Evolutionary conservation across 2,888 invertebrate species (phyloP).

Genomic region (Parasteatoda lunata): DNA sequence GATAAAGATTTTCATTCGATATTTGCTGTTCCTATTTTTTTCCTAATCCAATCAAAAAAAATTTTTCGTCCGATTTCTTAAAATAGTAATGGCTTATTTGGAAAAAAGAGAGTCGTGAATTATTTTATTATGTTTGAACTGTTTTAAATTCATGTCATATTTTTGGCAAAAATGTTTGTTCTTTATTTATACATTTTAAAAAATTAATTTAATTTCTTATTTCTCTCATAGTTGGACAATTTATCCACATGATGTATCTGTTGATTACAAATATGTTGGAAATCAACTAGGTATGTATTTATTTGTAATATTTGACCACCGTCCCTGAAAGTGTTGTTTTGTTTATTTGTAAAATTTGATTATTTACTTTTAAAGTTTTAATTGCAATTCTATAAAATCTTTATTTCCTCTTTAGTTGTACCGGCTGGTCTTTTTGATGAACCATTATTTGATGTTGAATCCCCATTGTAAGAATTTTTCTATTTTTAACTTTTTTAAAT

Average conservation of each 20-base stretch:
- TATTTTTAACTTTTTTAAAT: background rate
- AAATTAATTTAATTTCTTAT: background rate
- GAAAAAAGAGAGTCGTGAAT: too few relatives aligned
- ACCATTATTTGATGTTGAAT: slow-evolving; percentile 75
- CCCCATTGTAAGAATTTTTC: slow-evolving; percentile 74
- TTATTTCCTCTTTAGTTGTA: slow-evolving; percentile 72
- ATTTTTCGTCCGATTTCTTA: too few relatives aligned
- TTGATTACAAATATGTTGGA: slow-evolving; percentile 69
- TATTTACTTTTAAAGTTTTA: background rate
- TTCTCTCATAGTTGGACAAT: slow-evolving; percentile 63
- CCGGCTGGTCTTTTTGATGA: slow-evolving; percentile 75
- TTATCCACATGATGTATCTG: slow-evolving; percentile 60
- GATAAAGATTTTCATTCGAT: too few relatives aligned
- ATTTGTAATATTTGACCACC: background rate
- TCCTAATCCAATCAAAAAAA: too few relatives aligned
- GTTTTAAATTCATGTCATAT: background rate
- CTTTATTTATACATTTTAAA: background rate
- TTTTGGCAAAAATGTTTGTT: background rate
- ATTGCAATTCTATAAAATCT: background rate
- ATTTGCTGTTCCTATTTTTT: too few relatives aligned
- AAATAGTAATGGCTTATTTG: too few relatives aligned
- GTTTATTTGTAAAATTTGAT: background rate
- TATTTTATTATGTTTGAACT: too few relatives aligned
- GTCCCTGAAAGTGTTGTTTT: background rate
- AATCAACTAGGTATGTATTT: slow-evolving; percentile 70